Evolutionary conservation across 2,113 vertebrate genomes (phyloP).

Genomic region (Dicerorhinus sumatrensis): DNA sequence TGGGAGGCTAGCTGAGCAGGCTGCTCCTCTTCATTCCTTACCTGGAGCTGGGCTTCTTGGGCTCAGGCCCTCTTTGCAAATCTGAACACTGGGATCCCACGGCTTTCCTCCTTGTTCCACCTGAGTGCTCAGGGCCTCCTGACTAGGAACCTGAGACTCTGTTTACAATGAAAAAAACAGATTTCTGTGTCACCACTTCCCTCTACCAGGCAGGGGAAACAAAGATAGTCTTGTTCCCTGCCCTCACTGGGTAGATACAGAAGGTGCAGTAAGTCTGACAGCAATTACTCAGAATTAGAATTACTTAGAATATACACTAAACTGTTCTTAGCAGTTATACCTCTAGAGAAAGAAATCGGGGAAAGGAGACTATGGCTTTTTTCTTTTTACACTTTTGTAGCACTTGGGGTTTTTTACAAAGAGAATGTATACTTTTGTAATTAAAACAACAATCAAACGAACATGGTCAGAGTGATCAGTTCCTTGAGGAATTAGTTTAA

Average conservation of each 20-base stretch:
- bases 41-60: constrained; percentile 58
- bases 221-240: constrained; percentile 25
- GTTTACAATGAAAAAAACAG: constrained; percentile 49
- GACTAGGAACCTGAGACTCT: constrained; percentile 74
- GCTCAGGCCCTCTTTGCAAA: constrained; percentile 52
- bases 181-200: constrained; percentile 17
- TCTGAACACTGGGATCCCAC: constrained; percentile 65
- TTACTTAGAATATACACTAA: not conserved
- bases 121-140: constrained; percentile 60
- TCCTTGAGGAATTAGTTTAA: not conserved
- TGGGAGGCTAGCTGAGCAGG: not conserved
- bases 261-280: not conserved
- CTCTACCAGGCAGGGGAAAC: constrained; percentile 30
- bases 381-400: not conserved
- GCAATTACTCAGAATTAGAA: not conserved
- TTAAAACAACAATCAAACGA: constrained; percentile 30
- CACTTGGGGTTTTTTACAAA: not conserved
- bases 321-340: not conserved
- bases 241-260: not conserved
- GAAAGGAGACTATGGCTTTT: not conserved
- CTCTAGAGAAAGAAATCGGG: not conserved
- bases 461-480: not conserved
- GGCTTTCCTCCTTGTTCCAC: constrained; percentile 67
- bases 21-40: constrained; percentile 42
- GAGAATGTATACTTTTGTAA: not conserved